These are phyloP conservation scores for Drosophila ercepeae DNA, from an alignment of 1,140 invertebrate genomes.

Conservation along the genomic window DNA sequence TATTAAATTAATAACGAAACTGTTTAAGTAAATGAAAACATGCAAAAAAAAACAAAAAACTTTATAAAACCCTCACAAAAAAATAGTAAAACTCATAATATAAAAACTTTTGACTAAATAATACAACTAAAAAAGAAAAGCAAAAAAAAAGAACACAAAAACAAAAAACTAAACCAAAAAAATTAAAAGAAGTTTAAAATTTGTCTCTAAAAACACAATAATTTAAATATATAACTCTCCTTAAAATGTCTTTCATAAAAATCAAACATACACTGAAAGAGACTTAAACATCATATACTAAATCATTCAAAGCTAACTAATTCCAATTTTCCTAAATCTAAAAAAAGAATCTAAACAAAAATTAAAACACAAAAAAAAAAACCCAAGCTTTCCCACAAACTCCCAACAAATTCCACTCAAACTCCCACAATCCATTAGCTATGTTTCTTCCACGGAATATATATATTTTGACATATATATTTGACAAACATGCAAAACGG, in stretches of 20 bases:
- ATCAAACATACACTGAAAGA: constrained; percentile 56
- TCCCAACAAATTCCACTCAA: neutral
- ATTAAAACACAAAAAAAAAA: constrained; percentile 25
- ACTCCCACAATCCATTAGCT: constrained; percentile 35
- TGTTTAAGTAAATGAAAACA: constrained; percentile 83
- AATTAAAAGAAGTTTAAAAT: constrained; percentile 31
- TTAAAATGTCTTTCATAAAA: constrained; percentile 62
- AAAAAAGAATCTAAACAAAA: constrained; percentile 49
- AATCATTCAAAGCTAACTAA: constrained; percentile 72
- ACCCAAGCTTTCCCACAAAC: constrained; percentile 36
- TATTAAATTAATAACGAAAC: constrained; percentile 84
- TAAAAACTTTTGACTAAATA: constrained; percentile 76
- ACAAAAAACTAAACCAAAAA: constrained; percentile 51
- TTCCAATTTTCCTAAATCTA: constrained; percentile 67
- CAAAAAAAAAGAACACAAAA: constrained; percentile 48
- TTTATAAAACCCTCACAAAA: constrained; percentile 45
- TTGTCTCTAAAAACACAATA: constrained; percentile 67
- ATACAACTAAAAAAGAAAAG: constrained; percentile 24
- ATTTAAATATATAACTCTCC: constrained; percentile 62
- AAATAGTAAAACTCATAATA: constrained; percentile 64
- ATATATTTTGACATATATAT: constrained; percentile 31
- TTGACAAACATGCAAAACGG: constrained; percentile 60
- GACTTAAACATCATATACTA: constrained; percentile 64
- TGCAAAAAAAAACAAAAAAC: constrained; percentile 55
- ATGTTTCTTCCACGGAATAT: constrained; percentile 63